Evolutionary conservation across 2,888 invertebrate genomes (phyloP).

Genomic region (Scaptomyza caliginosa): DNA sequence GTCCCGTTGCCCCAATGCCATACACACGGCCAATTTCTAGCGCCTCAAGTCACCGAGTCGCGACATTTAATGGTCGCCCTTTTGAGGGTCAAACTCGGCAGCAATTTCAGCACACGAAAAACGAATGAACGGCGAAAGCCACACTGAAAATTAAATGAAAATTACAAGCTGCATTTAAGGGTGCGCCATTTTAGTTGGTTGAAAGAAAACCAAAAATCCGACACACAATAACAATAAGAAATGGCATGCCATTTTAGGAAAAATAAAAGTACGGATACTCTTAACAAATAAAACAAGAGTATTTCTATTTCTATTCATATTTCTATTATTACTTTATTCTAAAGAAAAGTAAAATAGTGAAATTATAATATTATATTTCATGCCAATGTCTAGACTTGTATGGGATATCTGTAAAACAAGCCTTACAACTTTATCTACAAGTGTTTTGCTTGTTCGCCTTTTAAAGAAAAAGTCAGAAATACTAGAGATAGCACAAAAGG

Average conservation of each 20-base stretch:
- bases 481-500: conserved; percentile 9
- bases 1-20: conserved; percentile 5
- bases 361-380: neutral
- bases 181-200: conserved; percentile 42
- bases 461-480: neutral
- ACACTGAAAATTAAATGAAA: conserved; percentile 75
- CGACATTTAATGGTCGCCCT: conserved; percentile 72
- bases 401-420: conserved; percentile 1
- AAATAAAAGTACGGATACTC: conserved; percentile 11
- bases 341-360: neutral
- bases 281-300: neutral
- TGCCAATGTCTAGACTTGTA: neutral
- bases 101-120: conserved; percentile 48
- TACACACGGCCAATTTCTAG: conserved; percentile 45
- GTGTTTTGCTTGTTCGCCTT: neutral
- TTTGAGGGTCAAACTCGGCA: conserved; percentile 66
- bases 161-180: conserved; percentile 65
- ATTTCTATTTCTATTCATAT: neutral
- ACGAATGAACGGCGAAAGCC: conserved; percentile 38
- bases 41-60: conserved; percentile 46
- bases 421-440: neutral
- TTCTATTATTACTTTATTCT: neutral
- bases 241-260: neutral
- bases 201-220: conserved; percentile 33
- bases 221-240: conserved; percentile 25